Evolutionary conservation across 2,113 vertebrate species (phyloP).

Genomic region (Isichthys henryi): DNA sequence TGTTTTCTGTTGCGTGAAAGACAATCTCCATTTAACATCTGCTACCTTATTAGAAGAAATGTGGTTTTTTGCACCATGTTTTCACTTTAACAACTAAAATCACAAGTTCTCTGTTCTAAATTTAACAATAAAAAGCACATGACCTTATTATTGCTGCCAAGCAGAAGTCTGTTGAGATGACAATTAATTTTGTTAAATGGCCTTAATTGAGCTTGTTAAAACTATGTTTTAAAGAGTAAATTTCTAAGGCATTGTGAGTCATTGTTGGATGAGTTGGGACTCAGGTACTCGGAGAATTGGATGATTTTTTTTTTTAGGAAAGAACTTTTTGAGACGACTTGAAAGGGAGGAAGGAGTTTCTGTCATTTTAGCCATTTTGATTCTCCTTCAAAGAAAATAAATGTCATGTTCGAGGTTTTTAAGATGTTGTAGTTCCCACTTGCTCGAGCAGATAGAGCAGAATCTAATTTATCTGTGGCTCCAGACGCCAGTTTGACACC

Average conservation of each 20-base stretch:
- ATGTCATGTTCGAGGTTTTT: slow-evolving; percentile 5
- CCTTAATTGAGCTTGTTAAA: no score
- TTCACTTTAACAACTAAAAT: neutral
- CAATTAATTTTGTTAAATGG: neutral
- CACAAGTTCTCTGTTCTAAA: neutral
- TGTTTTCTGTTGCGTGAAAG: neutral
- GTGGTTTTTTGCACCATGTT: neutral
- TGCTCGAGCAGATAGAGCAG: neutral
- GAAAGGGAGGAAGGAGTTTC: neutral
- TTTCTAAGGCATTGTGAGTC: neutral
- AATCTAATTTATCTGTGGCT: neutral
- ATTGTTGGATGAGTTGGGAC: neutral
- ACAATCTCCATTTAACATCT: neutral
- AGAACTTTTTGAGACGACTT: neutral
- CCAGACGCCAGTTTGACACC: neutral
- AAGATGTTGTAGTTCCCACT: neutral
- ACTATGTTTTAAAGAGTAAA: neutral
- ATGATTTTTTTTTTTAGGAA: neutral
- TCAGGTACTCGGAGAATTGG: neutral
- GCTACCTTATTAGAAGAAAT: neutral
- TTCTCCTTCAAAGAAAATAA: slow-evolving; percentile 5
- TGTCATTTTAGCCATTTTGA: slow-evolving; percentile 10
- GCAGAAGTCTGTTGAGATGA: neutral
- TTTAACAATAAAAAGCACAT: neutral
- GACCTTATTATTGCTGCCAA: neutral